Conservation (phyloP, 2,888 invertebrate genomes). For the Caenorhabditis wallacei region DNA sequence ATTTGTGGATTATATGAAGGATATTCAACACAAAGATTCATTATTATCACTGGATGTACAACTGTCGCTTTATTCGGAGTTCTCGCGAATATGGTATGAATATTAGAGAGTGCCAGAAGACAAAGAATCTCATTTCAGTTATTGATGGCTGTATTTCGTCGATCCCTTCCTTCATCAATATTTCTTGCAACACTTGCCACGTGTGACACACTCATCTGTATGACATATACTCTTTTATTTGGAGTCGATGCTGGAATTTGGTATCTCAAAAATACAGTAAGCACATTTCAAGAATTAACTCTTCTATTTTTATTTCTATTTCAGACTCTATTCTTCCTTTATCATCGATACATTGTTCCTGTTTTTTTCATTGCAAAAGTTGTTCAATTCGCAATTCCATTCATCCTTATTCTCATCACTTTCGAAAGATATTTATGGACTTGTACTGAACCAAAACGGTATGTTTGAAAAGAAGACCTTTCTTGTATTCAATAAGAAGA, state of each 20-base stretch:
- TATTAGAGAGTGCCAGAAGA: not conserved
- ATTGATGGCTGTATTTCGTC: constrained; percentile 72
- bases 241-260: constrained; percentile 75
- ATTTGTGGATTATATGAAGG: constrained; percentile 74
- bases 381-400: constrained; percentile 77
- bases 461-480: not conserved
- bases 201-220: constrained; percentile 70
- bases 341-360: constrained; percentile 71
- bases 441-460: constrained; percentile 70
- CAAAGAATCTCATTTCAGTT: constrained; percentile 60
- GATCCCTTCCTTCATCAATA: constrained; percentile 72
- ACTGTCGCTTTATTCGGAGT: constrained; percentile 69
- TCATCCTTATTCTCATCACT: constrained; percentile 75
- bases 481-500: not conserved
- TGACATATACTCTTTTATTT: constrained; percentile 74
- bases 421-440: constrained; percentile 76
- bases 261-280: constrained; percentile 68
- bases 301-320: not conserved
- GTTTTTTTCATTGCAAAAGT: constrained; percentile 74
- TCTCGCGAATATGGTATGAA: constrained; percentile 68
- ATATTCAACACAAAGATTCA: constrained; percentile 69
- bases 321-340: constrained; percentile 72
- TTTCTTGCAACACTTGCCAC: constrained; percentile 70
- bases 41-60: constrained; percentile 70
- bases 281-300: not conserved